Base-by-base conservation (phyloP, 2,797 vertebrate species). In the Crocodylus rhombifer region DNA sequence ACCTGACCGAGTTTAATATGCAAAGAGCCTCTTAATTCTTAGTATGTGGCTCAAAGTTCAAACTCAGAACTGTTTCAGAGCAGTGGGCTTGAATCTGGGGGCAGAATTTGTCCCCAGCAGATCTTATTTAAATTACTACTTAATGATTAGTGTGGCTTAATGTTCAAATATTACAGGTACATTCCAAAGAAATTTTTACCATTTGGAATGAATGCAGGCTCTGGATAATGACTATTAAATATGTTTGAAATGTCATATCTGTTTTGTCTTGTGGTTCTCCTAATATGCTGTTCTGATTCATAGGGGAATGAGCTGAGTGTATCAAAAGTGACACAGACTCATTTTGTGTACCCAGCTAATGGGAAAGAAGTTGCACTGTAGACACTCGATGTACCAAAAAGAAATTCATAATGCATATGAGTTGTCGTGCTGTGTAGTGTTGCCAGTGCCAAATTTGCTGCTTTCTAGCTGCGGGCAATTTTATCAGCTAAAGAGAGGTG, bases 71-170 rank as follows among this genome's bases (percentile, higher is more conserved):
- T 96, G 95, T 95, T 95, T 95, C 51, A 94, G 90, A 93, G 88
- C 82, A 86, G 81, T 73, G 86, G 88, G 89, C 95, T 95, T 6
- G 84, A 91, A 92, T 80, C 71, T 93, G 88, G 94, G 78, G 92
- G 87, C 87, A 91, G 90, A 93, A 93, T 94, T 91, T 94, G 95
- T 85, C 91, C 94, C n/a, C 74, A 57, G 61, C 80, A 90, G 89
- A 60, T 94, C 96, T 96, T 91, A 91, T 91, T 95, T 89, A 78
- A 94, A 94, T 62, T 90, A 86, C 93, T 86, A 83, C 86, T 85
- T 87, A 91, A 89, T 89, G 84, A 92, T 92, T 91, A 96, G 97
- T 97, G 97, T 97, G 97, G 95, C 83, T 85, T 95, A 94, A 91
- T 91, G 77, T 88, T 94, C 77, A 92, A 94, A 90, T 82, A 71